phyloP scores from a whole-genome alignment of 2,888 invertebrate genomes.

The Nomada ferruginata region DNA sequence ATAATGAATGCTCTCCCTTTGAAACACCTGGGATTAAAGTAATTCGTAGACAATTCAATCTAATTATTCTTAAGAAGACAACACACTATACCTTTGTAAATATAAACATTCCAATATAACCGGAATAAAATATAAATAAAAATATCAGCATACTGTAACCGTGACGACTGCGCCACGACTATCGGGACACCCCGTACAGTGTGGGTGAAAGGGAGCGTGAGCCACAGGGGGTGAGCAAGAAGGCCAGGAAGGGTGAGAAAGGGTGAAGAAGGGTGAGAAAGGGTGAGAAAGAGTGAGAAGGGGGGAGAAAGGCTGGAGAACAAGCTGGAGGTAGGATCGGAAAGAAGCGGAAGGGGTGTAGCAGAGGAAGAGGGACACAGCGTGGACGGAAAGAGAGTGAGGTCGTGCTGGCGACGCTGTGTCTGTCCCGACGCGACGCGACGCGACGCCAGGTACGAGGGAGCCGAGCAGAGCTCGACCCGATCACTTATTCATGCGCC shows the following conservation, averaged over 20 bases:
- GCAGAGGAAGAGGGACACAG: background rate
- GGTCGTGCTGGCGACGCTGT: constrained; percentile 73
- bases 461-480: constrained; percentile 66
- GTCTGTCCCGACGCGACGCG: constrained; percentile 75
- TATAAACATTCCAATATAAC: too few relatives aligned
- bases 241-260: background rate
- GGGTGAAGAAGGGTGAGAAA: constrained; percentile 17
- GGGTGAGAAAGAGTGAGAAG: background rate
- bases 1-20: too few relatives aligned
- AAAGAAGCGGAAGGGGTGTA: constrained; percentile 6
- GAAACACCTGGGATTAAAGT: too few relatives aligned
- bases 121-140: too few relatives aligned
- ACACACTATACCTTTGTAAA: too few relatives aligned
- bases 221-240: background rate
- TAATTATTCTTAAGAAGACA: too few relatives aligned
- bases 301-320: constrained; percentile 12
- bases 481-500: constrained; percentile 80
- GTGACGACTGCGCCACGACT: too few relatives aligned
- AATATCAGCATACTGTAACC: too few relatives aligned
- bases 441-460: constrained; percentile 65
- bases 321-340: constrained; percentile 2
- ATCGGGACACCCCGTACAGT: too few relatives aligned
- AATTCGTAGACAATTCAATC: too few relatives aligned
- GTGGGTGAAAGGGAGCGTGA: background rate
- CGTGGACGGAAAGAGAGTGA: constrained; percentile 50